Percentiles rank a stretch among this genome's conserved stretches.
Conservation (phyloP, 2,113 vertebrate species). For the Salminus brasiliensis region DNA sequence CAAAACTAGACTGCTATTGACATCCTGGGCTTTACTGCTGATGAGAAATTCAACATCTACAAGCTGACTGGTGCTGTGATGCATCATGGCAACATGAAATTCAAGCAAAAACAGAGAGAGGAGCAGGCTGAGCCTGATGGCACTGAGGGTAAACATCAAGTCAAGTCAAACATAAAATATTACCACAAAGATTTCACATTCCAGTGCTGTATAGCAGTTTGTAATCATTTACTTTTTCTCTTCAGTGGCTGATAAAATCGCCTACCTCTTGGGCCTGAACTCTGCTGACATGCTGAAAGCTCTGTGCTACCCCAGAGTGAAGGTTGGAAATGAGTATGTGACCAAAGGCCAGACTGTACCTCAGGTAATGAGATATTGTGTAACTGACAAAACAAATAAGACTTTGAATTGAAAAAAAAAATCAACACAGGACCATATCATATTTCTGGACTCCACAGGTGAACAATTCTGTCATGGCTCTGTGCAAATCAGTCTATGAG, state of each 20-base stretch:
- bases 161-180: too few species aligned
- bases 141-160: constrained; percentile 84
- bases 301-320: constrained; percentile 74
- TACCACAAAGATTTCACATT: too few species aligned
- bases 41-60: constrained; percentile 72
- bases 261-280: constrained; percentile 64
- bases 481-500: constrained; percentile 59
- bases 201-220: too few species aligned
- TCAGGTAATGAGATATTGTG: constrained; percentile 72
- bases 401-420: constrained; percentile 53
- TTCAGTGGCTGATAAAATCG: constrained; percentile 60
- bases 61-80: constrained; percentile 71
- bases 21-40: constrained; percentile 67
- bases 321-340: constrained; percentile 75
- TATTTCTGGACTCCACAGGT: constrained; percentile 41
- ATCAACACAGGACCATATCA: constrained; percentile 18
- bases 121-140: constrained; percentile 90
- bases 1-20: constrained; percentile 68
- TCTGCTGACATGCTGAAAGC: constrained; percentile 66
- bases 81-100: constrained; percentile 56
- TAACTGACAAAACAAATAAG: too few species aligned
- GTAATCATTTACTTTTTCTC: too few species aligned
- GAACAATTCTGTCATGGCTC: constrained; percentile 48
- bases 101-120: constrained; percentile 88
- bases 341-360: constrained; percentile 67